Evolutionary conservation across 1,140 invertebrate genomes (phyloP).

Genomic region (Temnothorax curvispinosus): DNA sequence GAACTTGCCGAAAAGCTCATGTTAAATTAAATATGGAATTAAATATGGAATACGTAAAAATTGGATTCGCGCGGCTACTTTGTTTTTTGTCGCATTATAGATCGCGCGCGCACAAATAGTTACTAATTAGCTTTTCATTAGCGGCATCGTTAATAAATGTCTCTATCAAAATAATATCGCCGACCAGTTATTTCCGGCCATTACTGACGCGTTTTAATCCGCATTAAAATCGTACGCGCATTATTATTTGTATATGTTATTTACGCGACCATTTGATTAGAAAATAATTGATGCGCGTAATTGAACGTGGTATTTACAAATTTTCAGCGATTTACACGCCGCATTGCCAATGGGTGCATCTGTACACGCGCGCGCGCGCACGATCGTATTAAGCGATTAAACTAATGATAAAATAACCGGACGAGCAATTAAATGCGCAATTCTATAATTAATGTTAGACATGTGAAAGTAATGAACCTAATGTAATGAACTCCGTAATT

Average conservation of each 20-base stretch:
- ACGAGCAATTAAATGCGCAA: constrained; percentile 22
- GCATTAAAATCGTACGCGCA: constrained; percentile 38
- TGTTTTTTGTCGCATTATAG: background rate
- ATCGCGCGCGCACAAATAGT: constrained; percentile 17
- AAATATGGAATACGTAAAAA: constrained; percentile 36
- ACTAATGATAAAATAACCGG: constrained; percentile 41
- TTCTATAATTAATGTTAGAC: constrained; percentile 43
- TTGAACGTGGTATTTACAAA: constrained; percentile 55
- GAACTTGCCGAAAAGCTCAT: background rate
- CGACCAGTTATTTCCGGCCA: constrained; percentile 11
- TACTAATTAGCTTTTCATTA: constrained; percentile 55
- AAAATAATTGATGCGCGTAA: constrained; percentile 55
- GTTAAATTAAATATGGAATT: background rate
- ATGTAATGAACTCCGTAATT: background rate
- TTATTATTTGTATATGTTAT: constrained; percentile 52
- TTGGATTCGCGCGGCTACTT: background rate
- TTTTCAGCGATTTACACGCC: constrained; percentile 53
- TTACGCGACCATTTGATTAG: constrained; percentile 46
- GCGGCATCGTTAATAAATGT: constrained; percentile 33
- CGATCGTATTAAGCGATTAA: constrained; percentile 45
- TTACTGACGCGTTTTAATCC: constrained; percentile 41
- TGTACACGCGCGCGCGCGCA: background rate
- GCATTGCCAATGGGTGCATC: constrained; percentile 10
- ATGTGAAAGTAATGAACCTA: constrained; percentile 16
- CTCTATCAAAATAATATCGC: constrained; percentile 27